Percentiles rank a stretch among this genome's conserved stretches.
phyloP scores from a whole-genome alignment of 2,888 invertebrate species.

The Leptopilina myrica region DNA sequence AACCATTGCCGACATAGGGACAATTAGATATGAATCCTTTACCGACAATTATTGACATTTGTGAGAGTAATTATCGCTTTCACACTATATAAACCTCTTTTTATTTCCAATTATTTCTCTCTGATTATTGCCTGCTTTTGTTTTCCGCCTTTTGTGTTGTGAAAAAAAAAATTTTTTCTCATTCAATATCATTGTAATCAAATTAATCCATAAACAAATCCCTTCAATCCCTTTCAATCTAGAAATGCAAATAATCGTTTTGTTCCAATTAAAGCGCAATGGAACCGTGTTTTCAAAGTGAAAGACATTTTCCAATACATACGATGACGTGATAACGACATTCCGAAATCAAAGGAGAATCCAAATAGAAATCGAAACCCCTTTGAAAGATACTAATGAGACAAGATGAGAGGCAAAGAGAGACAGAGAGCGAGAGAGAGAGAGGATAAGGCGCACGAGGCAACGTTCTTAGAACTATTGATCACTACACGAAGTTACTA shows the following conservation, averaged over 20 bases:
- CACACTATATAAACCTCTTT: not conserved
- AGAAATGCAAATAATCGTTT: not conserved
- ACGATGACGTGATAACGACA: not conserved
- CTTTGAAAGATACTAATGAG: conserved; percentile 24
- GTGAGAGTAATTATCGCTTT: not conserved
- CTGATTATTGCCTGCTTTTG: too few species aligned
- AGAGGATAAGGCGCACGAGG: conserved; percentile 17
- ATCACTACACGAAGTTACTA: conserved; percentile 64
- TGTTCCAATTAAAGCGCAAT: not conserved
- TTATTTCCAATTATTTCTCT: not conserved
- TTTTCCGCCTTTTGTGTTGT: too few species aligned
- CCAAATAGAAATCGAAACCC: conserved; percentile 59
- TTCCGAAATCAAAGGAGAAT: conserved; percentile 24
- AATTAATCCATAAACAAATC: too few species aligned
- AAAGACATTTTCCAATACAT: not conserved
- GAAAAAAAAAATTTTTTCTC: too few species aligned
- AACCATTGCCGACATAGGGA: too few species aligned
- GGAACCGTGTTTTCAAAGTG: not conserved
- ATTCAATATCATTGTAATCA: too few species aligned
- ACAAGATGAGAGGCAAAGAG: conserved; percentile 29
- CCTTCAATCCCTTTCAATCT: too few species aligned
- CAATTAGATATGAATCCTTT: not conserved
- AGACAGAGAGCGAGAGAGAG: conserved; percentile 1
- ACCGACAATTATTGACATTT: not conserved
- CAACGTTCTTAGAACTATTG: conserved; percentile 62